Base-by-base conservation (phyloP, 2,113 vertebrate genomes). In the Tragelaphus scriptus region DNA sequence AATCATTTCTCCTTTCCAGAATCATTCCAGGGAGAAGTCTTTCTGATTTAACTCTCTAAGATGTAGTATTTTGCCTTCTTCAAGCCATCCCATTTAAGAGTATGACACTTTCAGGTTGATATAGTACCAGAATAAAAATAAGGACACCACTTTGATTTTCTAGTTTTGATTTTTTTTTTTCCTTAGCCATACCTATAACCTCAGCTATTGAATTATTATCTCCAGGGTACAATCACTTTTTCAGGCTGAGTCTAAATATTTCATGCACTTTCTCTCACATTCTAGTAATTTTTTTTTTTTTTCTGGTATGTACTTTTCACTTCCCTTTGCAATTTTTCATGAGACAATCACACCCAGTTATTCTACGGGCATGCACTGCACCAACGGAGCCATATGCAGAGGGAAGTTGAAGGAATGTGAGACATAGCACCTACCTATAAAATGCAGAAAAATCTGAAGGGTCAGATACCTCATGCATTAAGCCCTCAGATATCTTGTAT, bases 121-220 rank as follows among this genome's bases (percentile, higher is more conserved):
- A 85, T 11, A 63, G 2, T 6, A 40, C 7, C 28, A 32, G 19
- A 87, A 87, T 89, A 2, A 81, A 96, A 94, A 58, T 93, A 85
- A 97, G 81, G 23, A 75, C 7, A 47, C 5, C 17, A 26, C 56
- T 92, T 80, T 65, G 63, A 85, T 95, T 95, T 97, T 85, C 56
- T 23, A 55, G 7, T 53, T 93, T 56, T 91, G 30, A 14, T 85
- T 32, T 71, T n/a, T 92, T 59, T 71, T 95, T 53, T 44, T 47
- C 17, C 28, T 96, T 71, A 71, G 47, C 36, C 28, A 95, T 53
- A 71, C 11, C n/a, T 36, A 80, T 94, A 59, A 92, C 19, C 7
- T 91, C 63, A 79, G 28, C 40, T 65, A 93, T 30, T 88, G 25
- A 88, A 90, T 90, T 93, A 79, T 65, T 65, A 51, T 95, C 36